These are phyloP conservation scores for Dicycla oo DNA, from an alignment of 2,888 invertebrate genomes.

Conservation along the genomic window DNA sequence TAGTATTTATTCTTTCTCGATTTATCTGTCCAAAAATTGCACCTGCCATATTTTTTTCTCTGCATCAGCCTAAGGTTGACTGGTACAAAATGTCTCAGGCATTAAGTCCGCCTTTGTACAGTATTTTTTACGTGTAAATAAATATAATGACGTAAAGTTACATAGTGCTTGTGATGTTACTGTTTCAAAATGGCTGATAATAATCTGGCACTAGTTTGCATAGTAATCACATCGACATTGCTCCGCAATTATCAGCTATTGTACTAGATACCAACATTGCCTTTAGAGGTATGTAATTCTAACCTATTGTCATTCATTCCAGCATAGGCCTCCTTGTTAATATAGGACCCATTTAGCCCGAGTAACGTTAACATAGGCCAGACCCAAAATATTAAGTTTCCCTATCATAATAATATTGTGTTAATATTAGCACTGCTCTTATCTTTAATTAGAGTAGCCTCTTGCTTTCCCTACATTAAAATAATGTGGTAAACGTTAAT, in stretches of 20 bases:
- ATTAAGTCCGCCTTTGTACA: no score
- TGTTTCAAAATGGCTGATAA: conserved; percentile 1
- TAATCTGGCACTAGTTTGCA: conserved; percentile 6
- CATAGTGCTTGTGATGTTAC: no score
- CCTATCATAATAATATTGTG: conserved; percentile 8
- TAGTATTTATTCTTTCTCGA: no score
- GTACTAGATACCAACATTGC: not conserved
- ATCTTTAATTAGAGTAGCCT: conserved; percentile 16
- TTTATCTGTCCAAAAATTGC: no score
- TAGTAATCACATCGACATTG: not conserved
- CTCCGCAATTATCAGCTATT: not conserved
- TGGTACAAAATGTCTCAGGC: no score
- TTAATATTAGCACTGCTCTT: conserved; percentile 22
- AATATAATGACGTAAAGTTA: no score
- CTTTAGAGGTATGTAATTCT: not conserved
- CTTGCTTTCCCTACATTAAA: not conserved
- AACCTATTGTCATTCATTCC: conserved; percentile 9
- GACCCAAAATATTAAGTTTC: conserved; percentile 35
- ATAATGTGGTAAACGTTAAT: not conserved
- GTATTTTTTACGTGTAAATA: no score
- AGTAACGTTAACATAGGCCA: conserved; percentile 13
- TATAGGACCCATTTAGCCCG: not conserved
- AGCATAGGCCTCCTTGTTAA: conserved; percentile 12
- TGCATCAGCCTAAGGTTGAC: no score
- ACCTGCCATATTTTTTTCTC: no score